Conservation (phyloP, 2,888 invertebrate genomes). For the Loripinus fragilis region DNA sequence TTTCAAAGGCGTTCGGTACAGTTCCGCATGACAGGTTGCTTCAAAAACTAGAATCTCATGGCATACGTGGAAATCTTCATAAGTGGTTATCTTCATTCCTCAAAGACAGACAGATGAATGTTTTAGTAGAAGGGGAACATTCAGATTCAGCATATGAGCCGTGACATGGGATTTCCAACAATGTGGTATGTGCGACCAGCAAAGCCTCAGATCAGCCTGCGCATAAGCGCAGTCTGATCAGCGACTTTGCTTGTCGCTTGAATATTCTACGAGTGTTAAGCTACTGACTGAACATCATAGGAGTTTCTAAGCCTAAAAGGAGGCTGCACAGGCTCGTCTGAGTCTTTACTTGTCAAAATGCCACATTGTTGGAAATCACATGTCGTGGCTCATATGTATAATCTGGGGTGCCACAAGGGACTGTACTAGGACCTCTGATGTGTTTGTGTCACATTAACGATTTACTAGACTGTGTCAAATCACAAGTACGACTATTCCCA, state of each 20-base stretch:
- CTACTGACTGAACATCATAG: too few species aligned
- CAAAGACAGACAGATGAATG: conserved; percentile 18
- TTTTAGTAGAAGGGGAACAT: conserved; percentile 18
- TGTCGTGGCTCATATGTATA: too few species aligned
- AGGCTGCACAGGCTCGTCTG: too few species aligned
- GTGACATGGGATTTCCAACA: too few species aligned
- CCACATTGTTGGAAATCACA: too few species aligned
- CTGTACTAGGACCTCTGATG: conserved; percentile 27
- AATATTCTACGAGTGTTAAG: too few species aligned
- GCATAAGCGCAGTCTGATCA: too few species aligned
- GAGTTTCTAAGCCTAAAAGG: too few species aligned
- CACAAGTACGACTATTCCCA: conserved; percentile 33
- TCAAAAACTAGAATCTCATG: conserved; percentile 29
- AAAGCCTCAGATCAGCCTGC: too few species aligned
- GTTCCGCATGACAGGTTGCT: conserved; percentile 25
- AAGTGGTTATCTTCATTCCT: conserved; percentile 32
- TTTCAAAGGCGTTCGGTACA: conserved; percentile 32
- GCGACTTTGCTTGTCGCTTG: too few species aligned
- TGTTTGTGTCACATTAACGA: conserved; percentile 35
- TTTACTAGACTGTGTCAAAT: conserved; percentile 29
- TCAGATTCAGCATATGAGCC: conserved; percentile 7
- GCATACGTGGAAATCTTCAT: conserved; percentile 19
- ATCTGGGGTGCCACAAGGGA: conserved; percentile 27
- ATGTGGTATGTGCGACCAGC: too few species aligned
- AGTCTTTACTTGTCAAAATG: too few species aligned